A percentile compares a stretch with the other conserved stretches of the same genome.
Conservation (phyloP, 2,113 vertebrate species). For the Lepus americanus region DNA sequence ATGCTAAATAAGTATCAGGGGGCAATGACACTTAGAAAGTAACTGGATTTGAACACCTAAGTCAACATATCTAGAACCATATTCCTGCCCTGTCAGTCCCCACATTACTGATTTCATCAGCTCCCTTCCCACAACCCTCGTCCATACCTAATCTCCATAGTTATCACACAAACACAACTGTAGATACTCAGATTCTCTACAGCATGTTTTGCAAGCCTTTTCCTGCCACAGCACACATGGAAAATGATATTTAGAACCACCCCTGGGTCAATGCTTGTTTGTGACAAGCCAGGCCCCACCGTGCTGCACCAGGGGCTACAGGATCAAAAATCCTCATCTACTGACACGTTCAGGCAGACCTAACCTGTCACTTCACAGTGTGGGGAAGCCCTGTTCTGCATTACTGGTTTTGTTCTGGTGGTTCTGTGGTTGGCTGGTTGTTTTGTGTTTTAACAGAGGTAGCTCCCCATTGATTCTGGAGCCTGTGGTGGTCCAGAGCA, state of each 20-base stretch:
- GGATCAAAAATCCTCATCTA: slow-evolving; percentile 14
- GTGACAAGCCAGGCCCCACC: background rate
- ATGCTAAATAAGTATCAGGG: background rate
- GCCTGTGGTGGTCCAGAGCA: background rate
- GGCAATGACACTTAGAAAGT: background rate
- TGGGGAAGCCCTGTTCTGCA: background rate
- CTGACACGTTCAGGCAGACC: background rate
- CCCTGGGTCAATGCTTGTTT: background rate
- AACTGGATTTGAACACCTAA: background rate
- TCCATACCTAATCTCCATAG: background rate
- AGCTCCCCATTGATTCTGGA: background rate
- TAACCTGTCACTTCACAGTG: background rate
- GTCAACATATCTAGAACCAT: background rate
- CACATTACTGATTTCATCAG: background rate
- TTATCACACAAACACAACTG: background rate
- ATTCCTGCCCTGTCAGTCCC: background rate
- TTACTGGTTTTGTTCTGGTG: background rate
- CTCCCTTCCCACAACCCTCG: background rate
- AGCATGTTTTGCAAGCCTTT: background rate
- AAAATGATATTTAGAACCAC: background rate
- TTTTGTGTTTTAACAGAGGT: slow-evolving; percentile 23
- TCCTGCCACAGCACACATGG: background rate
- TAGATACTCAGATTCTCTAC: background rate
- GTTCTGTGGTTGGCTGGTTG: background rate
- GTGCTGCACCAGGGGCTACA: background rate